Conservation (phyloP, 2,113 vertebrate genomes). For the Pangasianodon gigas region DNA sequence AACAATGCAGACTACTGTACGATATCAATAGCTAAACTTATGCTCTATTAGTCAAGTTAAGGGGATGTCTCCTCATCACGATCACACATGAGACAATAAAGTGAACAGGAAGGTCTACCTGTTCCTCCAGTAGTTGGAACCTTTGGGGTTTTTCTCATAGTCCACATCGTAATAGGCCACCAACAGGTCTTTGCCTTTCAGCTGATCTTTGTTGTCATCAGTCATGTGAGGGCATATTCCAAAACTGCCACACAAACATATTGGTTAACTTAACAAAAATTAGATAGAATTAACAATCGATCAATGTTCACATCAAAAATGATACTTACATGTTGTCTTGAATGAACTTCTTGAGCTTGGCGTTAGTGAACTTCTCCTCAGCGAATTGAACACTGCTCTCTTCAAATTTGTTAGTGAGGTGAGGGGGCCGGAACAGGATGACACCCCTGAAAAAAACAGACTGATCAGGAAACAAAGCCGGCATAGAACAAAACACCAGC, state of each 20-base stretch:
- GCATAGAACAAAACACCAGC: neutral
- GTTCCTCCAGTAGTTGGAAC: constrained; percentile 99
- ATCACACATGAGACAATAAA: neutral
- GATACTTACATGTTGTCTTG: constrained; percentile 92
- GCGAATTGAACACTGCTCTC: constrained; percentile 77
- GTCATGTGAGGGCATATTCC: constrained; percentile 97
- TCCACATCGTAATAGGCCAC: constrained; percentile 95
- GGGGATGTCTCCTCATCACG: neutral
- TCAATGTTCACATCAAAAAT: neutral
- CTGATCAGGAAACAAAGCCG: neutral
- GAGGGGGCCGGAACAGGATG: constrained; percentile 85
- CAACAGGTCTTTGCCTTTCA: constrained; percentile 89
- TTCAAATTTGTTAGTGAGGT: constrained; percentile 91
- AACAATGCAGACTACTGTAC: neutral
- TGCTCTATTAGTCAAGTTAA: neutral
- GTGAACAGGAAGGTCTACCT: constrained; percentile 70
- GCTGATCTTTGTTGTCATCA: constrained; percentile 93
- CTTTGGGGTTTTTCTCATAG: constrained; percentile 94
- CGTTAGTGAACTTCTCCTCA: constrained; percentile 84
- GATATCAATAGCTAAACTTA: neutral
- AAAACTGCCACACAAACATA: constrained; percentile 73
- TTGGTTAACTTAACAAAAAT: neutral
- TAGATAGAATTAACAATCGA: neutral
- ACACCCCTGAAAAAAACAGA: constrained; percentile 75
- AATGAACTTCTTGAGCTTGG: constrained; percentile 91